Evolutionary conservation across 2,888 invertebrate genomes (phyloP), one percentile per base, ranked within the genome.

Genomic region (Hypomecis punctinalis): DNA sequence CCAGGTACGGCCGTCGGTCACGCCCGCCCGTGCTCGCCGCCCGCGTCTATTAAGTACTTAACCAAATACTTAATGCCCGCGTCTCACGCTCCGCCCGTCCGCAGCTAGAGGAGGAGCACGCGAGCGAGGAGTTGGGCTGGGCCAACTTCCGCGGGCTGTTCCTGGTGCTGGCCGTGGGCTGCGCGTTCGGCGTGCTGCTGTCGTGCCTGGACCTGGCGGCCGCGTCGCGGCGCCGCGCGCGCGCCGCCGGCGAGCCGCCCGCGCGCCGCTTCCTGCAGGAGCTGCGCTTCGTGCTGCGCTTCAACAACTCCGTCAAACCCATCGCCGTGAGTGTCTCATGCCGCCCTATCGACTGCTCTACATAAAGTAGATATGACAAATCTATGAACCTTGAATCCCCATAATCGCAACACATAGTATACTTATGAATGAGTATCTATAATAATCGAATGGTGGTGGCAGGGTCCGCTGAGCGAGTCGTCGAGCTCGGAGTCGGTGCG

Each of bases 71-170:
- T 23, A 23, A 13, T 8, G 13, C 7, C 8, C 0, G n/a, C 10
- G n/a, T 10, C 10, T 42, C n/a, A 10, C n/a, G 46, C 5, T 47
- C 5, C 39, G 2, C 5, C 46, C 3, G 40, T 33, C 35, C 59
- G 54, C 80, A 91, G 91, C 81, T 76, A 51, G 75, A 70, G 37
- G 90, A 88, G 35, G 85, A 84, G 46, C 80, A 73, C 71, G 83
- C 80, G 72, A 90, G 82, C 74, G 75, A 73, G 81, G 88, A 79
- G 88, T 93, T 74, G 62, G 94, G 94, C 60, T 93, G 98, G 77
- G 93, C 94, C 68, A 97, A 98, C 86, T 96, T 97, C 45, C 95
- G 96, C 70, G 97, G 97, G 47, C 95, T 97, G 47, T 97, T 97
- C 87, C 89, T 96, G 62, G 96, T 97, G 68, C 90, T 97, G 66